Evolutionary conservation across 2,888 invertebrate species (phyloP).

Genomic region (Siphonodentalium dalli): DNA sequence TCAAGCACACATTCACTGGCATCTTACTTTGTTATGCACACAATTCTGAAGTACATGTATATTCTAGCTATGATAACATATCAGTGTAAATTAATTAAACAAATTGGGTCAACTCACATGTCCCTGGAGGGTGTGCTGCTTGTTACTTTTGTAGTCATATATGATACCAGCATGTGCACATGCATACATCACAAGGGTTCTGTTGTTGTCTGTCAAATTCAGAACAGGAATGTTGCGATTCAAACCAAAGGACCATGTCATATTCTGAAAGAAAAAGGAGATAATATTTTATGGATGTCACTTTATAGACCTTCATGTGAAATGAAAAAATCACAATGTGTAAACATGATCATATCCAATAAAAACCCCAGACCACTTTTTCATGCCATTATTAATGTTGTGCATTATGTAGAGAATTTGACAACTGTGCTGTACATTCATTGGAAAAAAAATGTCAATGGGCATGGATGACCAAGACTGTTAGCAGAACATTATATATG

Average conservation of each 20-base stretch:
- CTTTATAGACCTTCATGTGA: no score
- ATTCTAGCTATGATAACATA: not conserved
- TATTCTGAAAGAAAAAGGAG: constrained; percentile 64
- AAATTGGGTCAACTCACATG: constrained; percentile 76
- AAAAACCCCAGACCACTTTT: no score
- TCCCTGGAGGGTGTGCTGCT: constrained; percentile 73
- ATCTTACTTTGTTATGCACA: not conserved
- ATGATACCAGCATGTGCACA: constrained; percentile 73
- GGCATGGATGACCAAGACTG: no score
- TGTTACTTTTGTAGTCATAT: constrained; percentile 72
- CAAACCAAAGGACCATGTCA: constrained; percentile 74
- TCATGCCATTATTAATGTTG: no score
- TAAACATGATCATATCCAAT: not conserved
- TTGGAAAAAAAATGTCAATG: no score
- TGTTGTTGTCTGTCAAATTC: constrained; percentile 70
- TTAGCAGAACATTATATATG: no score
- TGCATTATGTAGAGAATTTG: no score
- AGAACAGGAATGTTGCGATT: constrained; percentile 71
- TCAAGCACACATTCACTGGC: not conserved
- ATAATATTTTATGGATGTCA: no score
- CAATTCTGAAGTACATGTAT: not conserved
- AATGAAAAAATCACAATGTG: not conserved
- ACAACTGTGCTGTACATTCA: no score
- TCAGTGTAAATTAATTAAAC: no score
- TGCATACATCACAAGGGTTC: constrained; percentile 71